A percentile compares a stretch with the other conserved stretches of the same genome.
phyloP scores from a whole-genome alignment of 2,797 vertebrate species.

The Tinamus major region DNA sequence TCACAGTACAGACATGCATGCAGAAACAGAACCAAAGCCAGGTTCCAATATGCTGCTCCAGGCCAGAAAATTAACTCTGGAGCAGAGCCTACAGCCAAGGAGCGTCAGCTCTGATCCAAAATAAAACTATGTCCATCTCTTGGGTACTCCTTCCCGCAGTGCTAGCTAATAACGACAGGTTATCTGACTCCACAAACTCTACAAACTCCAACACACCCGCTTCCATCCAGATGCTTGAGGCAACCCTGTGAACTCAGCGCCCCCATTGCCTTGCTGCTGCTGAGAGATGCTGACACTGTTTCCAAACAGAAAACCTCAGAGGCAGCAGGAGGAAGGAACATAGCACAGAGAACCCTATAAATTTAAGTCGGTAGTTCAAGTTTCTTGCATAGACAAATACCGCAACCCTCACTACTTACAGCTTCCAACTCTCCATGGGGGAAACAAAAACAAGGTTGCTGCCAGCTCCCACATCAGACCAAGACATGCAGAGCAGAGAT shows the following conservation, averaged over 20 bases:
- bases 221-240: neutral
- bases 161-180: neutral
- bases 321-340: neutral
- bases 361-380: neutral
- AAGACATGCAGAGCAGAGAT: neutral
- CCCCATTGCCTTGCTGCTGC: neutral
- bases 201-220: neutral
- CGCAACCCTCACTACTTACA: neutral
- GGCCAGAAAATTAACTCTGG: neutral
- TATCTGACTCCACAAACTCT: neutral
- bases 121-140: neutral
- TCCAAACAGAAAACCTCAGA: neutral
- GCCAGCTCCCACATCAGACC: neutral
- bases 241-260: neutral
- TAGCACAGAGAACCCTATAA: neutral
- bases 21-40: neutral
- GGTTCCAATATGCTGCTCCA: neutral
- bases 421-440: neutral
- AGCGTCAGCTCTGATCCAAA: neutral
- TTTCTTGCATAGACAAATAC: neutral
- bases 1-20: neutral
- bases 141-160: neutral
- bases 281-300: neutral
- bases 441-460: neutral
- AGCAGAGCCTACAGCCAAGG: neutral